A percentile compares a stretch with the other conserved stretches of the same genome.
Conservation (phyloP, 1,140 invertebrate genomes). For the Gerris buenoi region DNA sequence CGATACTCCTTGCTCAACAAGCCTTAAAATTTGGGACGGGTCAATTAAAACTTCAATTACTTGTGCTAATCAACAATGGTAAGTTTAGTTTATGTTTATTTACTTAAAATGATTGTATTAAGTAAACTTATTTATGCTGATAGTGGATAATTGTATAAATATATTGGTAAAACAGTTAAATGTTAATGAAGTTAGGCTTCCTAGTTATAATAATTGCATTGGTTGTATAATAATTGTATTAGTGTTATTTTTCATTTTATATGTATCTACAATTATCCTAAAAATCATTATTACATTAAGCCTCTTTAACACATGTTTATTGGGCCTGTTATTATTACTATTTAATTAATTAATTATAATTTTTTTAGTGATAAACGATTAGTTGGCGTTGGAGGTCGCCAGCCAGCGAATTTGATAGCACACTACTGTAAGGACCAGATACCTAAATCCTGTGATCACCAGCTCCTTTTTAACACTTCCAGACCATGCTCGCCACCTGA, state of each 20-base stretch:
- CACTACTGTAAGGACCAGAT: conserved; percentile 61
- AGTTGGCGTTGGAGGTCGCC: conserved; percentile 21
- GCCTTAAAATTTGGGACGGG: conserved; percentile 69
- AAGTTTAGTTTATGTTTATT: conserved; percentile 24
- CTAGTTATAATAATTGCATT: too few species aligned
- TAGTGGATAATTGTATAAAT: too few species aligned
- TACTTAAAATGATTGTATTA: too few species aligned
- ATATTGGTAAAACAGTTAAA: too few species aligned
- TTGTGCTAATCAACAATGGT: conserved; percentile 68
- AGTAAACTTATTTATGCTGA: too few species aligned
- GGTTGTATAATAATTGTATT: too few species aligned
- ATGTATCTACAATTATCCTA: too few species aligned
- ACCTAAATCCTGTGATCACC: conserved; percentile 61
- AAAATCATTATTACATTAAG: too few species aligned
- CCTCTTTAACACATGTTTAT: too few species aligned
- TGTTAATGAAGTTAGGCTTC: too few species aligned
- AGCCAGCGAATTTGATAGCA: conserved; percentile 50
- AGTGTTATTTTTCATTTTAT: too few species aligned
- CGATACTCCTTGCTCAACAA: conserved; percentile 50
- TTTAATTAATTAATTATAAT: background rate
- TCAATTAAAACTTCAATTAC: conserved; percentile 55
- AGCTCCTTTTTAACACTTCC: conserved; percentile 40
- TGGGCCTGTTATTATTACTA: too few species aligned
- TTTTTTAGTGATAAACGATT: conserved; percentile 31
- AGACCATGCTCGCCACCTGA: conserved; percentile 63